phyloP scores from a whole-genome alignment of 2,888 invertebrate species.

The Hofmannophila pseudospretella region DNA sequence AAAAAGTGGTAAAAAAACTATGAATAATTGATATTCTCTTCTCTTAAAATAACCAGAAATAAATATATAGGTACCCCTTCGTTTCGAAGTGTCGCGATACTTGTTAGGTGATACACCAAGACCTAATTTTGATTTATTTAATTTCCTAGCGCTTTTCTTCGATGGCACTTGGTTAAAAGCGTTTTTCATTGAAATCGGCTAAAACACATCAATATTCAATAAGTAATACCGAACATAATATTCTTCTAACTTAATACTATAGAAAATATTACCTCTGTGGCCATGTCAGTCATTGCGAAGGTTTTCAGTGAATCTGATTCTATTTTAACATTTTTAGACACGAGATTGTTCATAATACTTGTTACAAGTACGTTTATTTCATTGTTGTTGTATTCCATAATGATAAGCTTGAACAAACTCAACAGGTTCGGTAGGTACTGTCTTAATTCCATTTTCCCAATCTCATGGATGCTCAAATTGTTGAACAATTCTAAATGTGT shows the following conservation, averaged over 20 bases:
- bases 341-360: slow-evolving; percentile 49
- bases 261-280: slow-evolving; percentile 50
- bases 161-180: slow-evolving; percentile 39
- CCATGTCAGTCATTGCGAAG: slow-evolving; percentile 30
- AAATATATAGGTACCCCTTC: background rate
- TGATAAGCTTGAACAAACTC: slow-evolving; percentile 41
- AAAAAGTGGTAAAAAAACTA: too few species aligned
- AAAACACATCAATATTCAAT: slow-evolving; percentile 16
- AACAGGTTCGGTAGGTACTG: slow-evolving; percentile 36
- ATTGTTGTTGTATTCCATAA: slow-evolving; percentile 54
- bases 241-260: too few species aligned
- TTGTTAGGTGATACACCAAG: slow-evolving; percentile 7
- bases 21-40: too few species aligned
- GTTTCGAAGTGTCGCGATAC: background rate
- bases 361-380: slow-evolving; percentile 55
- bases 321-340: slow-evolving; percentile 31
- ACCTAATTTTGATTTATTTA: slow-evolving; percentile 29
- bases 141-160: slow-evolving; percentile 24
- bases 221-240: too few species aligned
- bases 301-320: slow-evolving; percentile 21
- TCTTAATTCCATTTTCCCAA: slow-evolving; percentile 37
- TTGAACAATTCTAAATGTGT: slow-evolving; percentile 46
- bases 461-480: slow-evolving; percentile 36
- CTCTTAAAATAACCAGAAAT: too few species aligned
- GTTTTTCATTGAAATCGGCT: slow-evolving; percentile 45